Conservation (phyloP, 2,113 vertebrate genomes). For the Geothlypis trichas region DNA sequence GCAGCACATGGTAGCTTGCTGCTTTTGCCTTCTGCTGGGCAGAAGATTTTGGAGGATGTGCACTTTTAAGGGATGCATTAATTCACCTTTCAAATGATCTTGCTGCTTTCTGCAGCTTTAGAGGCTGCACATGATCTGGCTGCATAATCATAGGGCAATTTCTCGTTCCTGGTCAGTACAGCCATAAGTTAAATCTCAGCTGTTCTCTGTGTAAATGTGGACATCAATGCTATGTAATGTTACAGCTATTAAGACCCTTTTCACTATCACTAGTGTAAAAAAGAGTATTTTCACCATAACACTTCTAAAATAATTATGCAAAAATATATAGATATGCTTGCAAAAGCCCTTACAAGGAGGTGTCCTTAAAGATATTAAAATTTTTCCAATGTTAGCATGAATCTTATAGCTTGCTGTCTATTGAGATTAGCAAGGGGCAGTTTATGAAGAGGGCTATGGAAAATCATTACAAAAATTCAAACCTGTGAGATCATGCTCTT, state of each 20-base stretch:
- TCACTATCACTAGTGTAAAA: not conserved
- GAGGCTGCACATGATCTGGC: not conserved
- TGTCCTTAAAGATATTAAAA: not conserved
- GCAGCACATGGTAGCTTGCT: not conserved
- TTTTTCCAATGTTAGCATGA: not conserved
- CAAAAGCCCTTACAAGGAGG: not conserved
- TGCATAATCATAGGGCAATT: not conserved
- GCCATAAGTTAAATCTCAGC: not conserved
- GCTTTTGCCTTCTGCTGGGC: not conserved
- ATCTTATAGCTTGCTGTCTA: not conserved
- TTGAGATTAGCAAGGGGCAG: not conserved
- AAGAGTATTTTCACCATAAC: conserved; percentile 7
- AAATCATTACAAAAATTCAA: not conserved
- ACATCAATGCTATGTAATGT: not conserved
- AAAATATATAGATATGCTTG: conserved; percentile 8
- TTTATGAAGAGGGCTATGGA: not conserved
- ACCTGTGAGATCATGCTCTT: not conserved
- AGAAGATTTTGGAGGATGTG: not conserved
- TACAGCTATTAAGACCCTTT: not conserved
- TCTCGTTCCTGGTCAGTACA: not conserved
- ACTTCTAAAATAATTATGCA: conserved; percentile 4
- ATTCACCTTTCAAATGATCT: not conserved
- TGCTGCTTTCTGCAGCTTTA: not conserved
- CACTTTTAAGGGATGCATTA: not conserved
- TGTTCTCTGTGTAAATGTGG: not conserved